These are phyloP conservation scores for Drosophila biarmipes DNA, from an alignment of 1,140 invertebrate species.

Conservation along the genomic window DNA sequence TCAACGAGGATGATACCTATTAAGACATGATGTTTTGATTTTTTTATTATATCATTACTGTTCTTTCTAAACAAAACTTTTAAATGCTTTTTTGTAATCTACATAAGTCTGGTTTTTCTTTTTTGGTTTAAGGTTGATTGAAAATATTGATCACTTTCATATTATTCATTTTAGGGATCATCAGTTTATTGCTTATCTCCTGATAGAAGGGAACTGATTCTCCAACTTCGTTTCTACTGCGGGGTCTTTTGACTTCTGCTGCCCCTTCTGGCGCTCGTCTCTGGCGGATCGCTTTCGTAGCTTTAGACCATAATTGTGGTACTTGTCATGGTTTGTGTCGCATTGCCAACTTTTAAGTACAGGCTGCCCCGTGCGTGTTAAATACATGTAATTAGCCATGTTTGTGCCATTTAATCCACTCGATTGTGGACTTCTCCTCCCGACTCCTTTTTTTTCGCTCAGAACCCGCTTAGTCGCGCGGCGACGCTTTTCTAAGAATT, in stretches of 20 bases:
- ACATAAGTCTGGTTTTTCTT: not conserved
- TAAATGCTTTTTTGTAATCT: no score
- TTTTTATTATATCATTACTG: no score
- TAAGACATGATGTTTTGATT: not conserved
- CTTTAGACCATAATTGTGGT: constrained; percentile 77
- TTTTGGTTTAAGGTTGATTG: not conserved
- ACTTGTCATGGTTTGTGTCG: constrained; percentile 75
- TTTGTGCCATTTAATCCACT: constrained; percentile 82
- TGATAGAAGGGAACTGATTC: constrained; percentile 4
- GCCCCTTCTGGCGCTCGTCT: constrained; percentile 31
- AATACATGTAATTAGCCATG: constrained; percentile 83
- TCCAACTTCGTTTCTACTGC: constrained; percentile 5
- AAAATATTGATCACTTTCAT: not conserved
- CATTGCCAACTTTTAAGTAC: constrained; percentile 55
- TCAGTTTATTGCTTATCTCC: constrained; percentile 11
- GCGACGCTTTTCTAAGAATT: constrained; percentile 81
- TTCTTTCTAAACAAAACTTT: no score
- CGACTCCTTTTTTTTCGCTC: constrained; percentile 4
- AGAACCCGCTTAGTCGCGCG: constrained; percentile 27
- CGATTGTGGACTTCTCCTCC: constrained; percentile 33
- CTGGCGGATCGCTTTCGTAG: constrained; percentile 45
- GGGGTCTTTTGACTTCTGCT: not conserved
- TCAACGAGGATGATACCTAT: not conserved
- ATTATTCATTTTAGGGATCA: not conserved
- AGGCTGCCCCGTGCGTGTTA: constrained; percentile 62